Evolutionary conservation across 2,113 vertebrate genomes (phyloP).

Genomic region (Neogale vison): DNA sequence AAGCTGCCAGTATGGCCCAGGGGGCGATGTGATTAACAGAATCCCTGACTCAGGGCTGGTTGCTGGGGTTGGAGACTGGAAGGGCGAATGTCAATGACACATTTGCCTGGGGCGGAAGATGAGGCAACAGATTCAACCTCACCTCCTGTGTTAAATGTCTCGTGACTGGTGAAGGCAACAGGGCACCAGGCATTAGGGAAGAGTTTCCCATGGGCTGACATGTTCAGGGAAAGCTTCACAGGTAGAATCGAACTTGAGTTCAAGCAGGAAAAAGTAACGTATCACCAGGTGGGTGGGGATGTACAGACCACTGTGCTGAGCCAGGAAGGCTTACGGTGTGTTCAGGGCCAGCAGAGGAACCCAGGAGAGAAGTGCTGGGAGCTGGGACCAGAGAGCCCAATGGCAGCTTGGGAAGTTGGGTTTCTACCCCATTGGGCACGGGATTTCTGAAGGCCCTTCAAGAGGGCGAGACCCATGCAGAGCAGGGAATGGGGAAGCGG

Average conservation of each 20-base stretch:
- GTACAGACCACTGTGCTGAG: not conserved
- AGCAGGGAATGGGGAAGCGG: accelerated
- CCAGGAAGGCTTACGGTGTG: not conserved
- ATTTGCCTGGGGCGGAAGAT: not conserved
- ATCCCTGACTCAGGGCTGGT: not conserved
- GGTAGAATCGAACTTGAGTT: not conserved
- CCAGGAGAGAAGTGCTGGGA: not conserved
- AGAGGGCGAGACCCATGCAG: not conserved
- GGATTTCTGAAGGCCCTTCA: not conserved
- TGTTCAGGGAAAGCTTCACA: not conserved
- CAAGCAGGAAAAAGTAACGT: not conserved
- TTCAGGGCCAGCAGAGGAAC: not conserved
- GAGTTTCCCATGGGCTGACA: accelerated
- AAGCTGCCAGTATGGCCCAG: not conserved
- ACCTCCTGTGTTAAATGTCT: not conserved
- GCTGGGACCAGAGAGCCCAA: not conserved
- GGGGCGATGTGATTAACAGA: not conserved
- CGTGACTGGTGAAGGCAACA: not conserved
- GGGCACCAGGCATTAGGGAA: not conserved
- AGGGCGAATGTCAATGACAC: not conserved
- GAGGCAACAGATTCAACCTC: not conserved
- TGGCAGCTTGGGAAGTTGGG: not conserved
- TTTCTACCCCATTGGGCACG: accelerated
- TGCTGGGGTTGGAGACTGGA: not conserved
- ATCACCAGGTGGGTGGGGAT: not conserved